A percentile compares a stretch with the other conserved stretches of the same genome.
Conservation (phyloP, 2,888 invertebrate genomes). For the Metalampra italica region DNA sequence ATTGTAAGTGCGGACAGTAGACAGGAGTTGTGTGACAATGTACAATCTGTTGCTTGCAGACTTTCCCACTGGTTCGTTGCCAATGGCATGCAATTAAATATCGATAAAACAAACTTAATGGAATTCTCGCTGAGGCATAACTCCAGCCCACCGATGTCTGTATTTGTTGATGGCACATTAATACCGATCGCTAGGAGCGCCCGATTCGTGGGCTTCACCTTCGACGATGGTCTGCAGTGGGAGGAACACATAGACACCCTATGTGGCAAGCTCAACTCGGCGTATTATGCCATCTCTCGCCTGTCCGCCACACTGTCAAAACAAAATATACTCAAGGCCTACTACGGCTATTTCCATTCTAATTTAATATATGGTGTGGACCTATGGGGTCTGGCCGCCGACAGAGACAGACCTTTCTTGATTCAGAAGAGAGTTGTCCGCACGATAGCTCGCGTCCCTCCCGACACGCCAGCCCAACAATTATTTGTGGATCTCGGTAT, state of each 20-base stretch:
- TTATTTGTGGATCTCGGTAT: not conserved
- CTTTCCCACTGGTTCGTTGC: not conserved
- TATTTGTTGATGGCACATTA: not conserved
- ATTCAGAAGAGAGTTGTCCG: slow-evolving; percentile 3
- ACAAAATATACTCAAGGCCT: not conserved
- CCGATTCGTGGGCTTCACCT: not conserved
- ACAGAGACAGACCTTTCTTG: slow-evolving; percentile 3
- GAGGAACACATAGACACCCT: not conserved
- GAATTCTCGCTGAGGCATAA: not conserved
- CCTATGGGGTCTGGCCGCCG: slow-evolving; percentile 5
- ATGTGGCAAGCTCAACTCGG: not conserved
- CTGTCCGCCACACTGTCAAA: not conserved
- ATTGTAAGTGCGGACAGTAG: not conserved
- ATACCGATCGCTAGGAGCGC: not conserved
- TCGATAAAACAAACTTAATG: not conserved
- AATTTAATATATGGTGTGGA: slow-evolving; percentile 1
- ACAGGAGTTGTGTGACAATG: not conserved
- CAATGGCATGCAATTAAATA: not conserved
- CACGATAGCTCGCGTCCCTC: not conserved
- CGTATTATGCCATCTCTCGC: slow-evolving; percentile 4
- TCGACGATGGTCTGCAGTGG: not conserved
- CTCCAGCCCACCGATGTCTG: not conserved
- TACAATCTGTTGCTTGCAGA: not conserved
- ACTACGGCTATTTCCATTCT: slow-evolving; percentile 6
- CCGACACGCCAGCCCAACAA: not conserved